These are phyloP conservation scores for Branchinecta lynchi DNA, from an alignment of 1,140 invertebrate species.

Conservation along the genomic window DNA sequence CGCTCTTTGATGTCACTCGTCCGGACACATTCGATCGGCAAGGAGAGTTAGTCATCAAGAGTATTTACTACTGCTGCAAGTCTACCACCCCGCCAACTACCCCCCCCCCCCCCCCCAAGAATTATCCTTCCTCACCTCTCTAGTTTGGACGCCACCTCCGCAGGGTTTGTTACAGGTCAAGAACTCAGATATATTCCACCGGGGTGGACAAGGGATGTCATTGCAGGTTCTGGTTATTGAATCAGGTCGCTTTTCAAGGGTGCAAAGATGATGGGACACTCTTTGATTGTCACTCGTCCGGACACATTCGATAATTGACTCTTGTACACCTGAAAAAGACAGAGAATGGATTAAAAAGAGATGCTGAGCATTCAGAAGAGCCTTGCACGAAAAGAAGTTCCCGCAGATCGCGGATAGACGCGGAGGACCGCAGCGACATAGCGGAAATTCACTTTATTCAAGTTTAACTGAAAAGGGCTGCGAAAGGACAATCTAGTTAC, in stretches of 20 bases:
- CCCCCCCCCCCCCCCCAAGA: too few relatives aligned
- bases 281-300: conserved; percentile 65
- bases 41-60: too few relatives aligned
- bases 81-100: too few relatives aligned
- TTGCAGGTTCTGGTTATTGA: conserved; percentile 80
- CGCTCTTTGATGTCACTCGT: too few relatives aligned
- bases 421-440: too few relatives aligned
- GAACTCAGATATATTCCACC: conserved; percentile 57
- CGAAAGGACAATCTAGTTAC: too few relatives aligned
- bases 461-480: too few relatives aligned
- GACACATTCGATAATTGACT: conserved; percentile 79
- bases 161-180: conserved; percentile 73
- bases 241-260: conserved; percentile 65
- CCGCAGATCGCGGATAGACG: neutral
- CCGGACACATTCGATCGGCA: too few relatives aligned
- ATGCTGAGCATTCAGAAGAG: neutral
- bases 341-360: conserved; percentile 15
- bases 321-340: conserved; percentile 45
- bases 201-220: conserved; percentile 73
- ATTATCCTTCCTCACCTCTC: conserved; percentile 41
- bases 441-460: too few relatives aligned
- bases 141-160: conserved; percentile 73
- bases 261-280: conserved; percentile 65
- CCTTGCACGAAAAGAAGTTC: conserved; percentile 9
- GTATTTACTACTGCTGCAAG: too few relatives aligned